Evolutionary conservation across 2,797 vertebrate genomes (phyloP).

Genomic region (Mico argentatus): DNA sequence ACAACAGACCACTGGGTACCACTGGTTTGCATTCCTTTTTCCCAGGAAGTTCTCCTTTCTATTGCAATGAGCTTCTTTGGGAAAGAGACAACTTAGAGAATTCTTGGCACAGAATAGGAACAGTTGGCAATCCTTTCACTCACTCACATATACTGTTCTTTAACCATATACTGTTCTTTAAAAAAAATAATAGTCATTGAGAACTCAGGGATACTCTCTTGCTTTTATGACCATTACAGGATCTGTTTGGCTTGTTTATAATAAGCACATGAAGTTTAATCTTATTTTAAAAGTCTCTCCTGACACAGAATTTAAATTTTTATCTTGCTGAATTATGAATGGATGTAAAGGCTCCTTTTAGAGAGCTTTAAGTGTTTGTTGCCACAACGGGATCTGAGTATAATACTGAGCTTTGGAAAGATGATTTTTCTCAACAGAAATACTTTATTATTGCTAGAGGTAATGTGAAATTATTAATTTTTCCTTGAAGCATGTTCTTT

Average conservation of each 20-base stretch:
- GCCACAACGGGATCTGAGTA: conserved; percentile 22
- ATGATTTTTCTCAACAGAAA: conserved; percentile 57
- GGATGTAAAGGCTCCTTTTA: not conserved
- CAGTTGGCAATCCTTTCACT: not conserved
- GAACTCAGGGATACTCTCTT: not conserved
- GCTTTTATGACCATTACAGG: not conserved
- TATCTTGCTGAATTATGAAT: conserved; percentile 19
- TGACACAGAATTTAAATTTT: conserved; percentile 27
- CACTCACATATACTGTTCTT: not conserved
- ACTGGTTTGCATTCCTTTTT: not conserved
- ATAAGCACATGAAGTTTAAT: not conserved
- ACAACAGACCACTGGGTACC: no score
- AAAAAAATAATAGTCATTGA: not conserved
- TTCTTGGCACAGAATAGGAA: not conserved
- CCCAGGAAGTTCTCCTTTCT: not conserved
- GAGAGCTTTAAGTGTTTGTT: conserved; percentile 35
- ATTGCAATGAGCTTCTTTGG: not conserved
- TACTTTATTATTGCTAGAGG: conserved; percentile 60
- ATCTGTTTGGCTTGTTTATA: conserved; percentile 28
- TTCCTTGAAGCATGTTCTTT: conserved; percentile 50
- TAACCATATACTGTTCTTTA: not conserved
- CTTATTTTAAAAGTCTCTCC: conserved; percentile 31
- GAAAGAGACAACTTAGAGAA: not conserved
- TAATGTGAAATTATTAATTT: conserved; percentile 53
- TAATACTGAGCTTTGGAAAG: conserved; percentile 39